Evolutionary conservation across 1,140 invertebrate genomes (phyloP).

Genomic region (Tachypleus tridentatus): DNA sequence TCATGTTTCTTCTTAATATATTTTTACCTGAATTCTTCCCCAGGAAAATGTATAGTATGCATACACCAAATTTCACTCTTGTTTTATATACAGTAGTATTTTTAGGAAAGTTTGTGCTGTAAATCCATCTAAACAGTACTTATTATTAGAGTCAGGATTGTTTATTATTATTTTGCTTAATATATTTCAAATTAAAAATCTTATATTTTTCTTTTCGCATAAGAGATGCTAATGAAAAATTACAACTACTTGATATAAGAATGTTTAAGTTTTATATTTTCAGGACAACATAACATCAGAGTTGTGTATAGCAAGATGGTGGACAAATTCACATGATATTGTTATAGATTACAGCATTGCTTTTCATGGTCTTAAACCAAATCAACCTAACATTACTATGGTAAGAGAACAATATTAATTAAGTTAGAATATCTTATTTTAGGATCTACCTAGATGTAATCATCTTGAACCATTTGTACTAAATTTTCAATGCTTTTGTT

Average conservation of each 20-base stretch:
- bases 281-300: constrained; percentile 66
- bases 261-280: constrained; percentile 9
- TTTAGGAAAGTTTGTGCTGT: not conserved
- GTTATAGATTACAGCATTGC: constrained; percentile 58
- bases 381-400: constrained; percentile 27
- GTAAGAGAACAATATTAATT: constrained; percentile 30
- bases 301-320: constrained; percentile 83
- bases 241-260: no score
- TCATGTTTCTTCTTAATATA: no score
- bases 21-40: no score
- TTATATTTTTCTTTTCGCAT: no score
- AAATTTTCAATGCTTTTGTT: no score
- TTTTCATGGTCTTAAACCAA: constrained; percentile 68
- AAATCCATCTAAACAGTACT: not conserved
- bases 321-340: constrained; percentile 73
- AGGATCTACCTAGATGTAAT: no score
- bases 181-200: no score
- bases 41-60: no score
- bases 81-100: not conserved
- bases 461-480: no score
- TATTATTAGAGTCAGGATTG: not conserved
- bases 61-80: no score
- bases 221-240: no score
- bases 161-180: no score
- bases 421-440: constrained; percentile 27